phyloP scores from a whole-genome alignment of 2,113 vertebrate genomes.

The Ptilonorhynchus violaceus region DNA sequence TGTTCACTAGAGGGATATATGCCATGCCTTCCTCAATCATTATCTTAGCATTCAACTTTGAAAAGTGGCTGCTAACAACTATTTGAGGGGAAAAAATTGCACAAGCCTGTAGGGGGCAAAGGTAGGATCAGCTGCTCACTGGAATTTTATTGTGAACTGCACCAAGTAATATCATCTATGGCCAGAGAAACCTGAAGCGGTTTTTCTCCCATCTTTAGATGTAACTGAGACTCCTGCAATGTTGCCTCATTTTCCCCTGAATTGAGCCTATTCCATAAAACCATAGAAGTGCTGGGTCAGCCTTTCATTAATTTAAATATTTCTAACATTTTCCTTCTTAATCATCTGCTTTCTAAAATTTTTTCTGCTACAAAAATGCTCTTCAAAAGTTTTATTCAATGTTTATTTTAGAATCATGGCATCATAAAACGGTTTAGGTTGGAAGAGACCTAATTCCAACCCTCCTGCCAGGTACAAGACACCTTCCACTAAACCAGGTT shows the following conservation, averaged over 20 bases:
- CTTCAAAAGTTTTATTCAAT: not conserved
- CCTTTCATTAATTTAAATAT: not conserved
- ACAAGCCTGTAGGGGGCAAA: not conserved
- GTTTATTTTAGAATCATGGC: not conserved
- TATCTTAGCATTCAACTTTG: not conserved
- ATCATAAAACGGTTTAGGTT: not conserved
- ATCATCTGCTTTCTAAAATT: not conserved
- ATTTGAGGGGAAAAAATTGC: not conserved
- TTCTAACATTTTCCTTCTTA: not conserved
- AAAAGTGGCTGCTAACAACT: not conserved
- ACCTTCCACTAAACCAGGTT: not conserved
- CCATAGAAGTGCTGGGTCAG: not conserved
- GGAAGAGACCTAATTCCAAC: not conserved
- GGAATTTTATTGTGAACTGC: not conserved
- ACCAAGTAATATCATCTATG: not conserved
- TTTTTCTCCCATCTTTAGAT: not conserved
- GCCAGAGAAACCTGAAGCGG: not conserved
- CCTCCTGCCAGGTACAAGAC: not conserved
- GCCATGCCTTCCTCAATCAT: not conserved
- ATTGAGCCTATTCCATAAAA: not conserved
- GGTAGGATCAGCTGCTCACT: not conserved
- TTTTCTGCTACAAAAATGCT: accelerated
- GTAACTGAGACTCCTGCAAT: not conserved
- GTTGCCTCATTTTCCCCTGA: not conserved
- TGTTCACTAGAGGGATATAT: not conserved